Evolutionary conservation across 2,888 invertebrate species (phyloP).

Genomic region (Caenorhabditis panamensis): DNA sequence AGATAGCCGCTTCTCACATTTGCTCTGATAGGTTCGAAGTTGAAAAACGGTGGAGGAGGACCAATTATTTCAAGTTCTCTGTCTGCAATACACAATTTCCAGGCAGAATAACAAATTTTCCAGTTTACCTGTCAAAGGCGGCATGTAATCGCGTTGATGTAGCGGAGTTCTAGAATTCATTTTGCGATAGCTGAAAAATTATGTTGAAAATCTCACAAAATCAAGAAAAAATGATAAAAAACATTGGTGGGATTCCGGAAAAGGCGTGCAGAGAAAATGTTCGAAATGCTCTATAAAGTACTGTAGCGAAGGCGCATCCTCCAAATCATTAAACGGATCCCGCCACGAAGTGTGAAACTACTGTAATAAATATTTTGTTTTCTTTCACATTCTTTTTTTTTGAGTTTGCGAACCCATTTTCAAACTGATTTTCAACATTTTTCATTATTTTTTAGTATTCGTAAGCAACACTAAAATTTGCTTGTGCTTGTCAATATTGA

Average conservation of each 20-base stretch:
- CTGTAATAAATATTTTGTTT: too few relatives aligned
- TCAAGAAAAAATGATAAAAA: not conserved
- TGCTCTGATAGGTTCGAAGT: not conserved
- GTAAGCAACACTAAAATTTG: too few relatives aligned
- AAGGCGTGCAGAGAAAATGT: too few relatives aligned
- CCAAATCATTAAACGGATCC: too few relatives aligned
- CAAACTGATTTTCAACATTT: too few relatives aligned
- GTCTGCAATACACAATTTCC: not conserved
- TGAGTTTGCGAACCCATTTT: too few relatives aligned
- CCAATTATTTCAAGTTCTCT: not conserved
- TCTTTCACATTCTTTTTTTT: too few relatives aligned
- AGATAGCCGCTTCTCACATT: not conserved
- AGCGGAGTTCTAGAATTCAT: not conserved
- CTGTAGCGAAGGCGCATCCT: not conserved
- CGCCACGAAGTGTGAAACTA: too few relatives aligned
- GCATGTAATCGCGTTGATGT: not conserved
- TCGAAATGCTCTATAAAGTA: too few relatives aligned
- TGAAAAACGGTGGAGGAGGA: not conserved
- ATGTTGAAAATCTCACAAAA: not conserved
- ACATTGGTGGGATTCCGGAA: too few relatives aligned
- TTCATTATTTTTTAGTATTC: too few relatives aligned
- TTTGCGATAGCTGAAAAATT: not conserved
- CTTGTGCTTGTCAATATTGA: too few relatives aligned
- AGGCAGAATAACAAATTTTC: not conserved
- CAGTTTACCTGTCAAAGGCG: conserved; percentile 9